Conservation (phyloP, 1,140 invertebrate genomes). For the Diplogasteroides magnus region DNA sequence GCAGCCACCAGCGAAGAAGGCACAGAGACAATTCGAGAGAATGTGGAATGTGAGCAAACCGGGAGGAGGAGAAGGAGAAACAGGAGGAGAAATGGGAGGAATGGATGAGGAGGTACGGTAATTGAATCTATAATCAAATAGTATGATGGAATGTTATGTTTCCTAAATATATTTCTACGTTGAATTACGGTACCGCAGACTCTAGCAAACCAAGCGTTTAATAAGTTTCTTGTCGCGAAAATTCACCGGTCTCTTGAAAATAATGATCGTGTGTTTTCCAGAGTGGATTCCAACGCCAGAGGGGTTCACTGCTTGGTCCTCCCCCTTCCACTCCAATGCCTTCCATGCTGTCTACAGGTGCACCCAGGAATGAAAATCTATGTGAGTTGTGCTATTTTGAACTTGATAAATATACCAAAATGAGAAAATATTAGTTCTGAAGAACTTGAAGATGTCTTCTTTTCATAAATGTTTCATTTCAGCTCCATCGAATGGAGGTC, state of each 20-base stretch:
- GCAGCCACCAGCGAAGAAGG: slow-evolving; percentile 49
- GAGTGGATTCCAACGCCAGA: slow-evolving; percentile 7
- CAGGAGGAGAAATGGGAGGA: neutral
- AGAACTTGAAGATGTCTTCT: too few relatives aligned
- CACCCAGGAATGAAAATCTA: neutral
- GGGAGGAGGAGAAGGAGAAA: slow-evolving; percentile 19
- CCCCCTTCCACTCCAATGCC: slow-evolving; percentile 14
- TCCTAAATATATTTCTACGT: neutral
- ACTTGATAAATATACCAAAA: neutral
- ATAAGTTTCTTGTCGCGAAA: too few relatives aligned
- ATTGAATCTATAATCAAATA: neutral
- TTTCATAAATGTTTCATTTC: too few relatives aligned
- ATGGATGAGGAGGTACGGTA: neutral
- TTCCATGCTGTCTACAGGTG: neutral
- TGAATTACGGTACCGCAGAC: too few relatives aligned
- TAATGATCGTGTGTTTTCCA: too few relatives aligned
- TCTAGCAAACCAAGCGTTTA: too few relatives aligned
- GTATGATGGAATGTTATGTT: neutral
- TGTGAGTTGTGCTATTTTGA: neutral
- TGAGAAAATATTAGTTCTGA: neutral
- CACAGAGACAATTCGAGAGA: slow-evolving; percentile 49
- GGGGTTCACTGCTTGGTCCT: slow-evolving; percentile 18
- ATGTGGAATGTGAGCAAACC: slow-evolving; percentile 45
- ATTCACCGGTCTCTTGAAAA: too few relatives aligned
- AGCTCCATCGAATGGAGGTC: too few relatives aligned